Evolutionary conservation across 2,797 vertebrate genomes (phyloP), one percentile per base, ranked within the genome.

Genomic region (Poeciliopsis gracilis): DNA sequence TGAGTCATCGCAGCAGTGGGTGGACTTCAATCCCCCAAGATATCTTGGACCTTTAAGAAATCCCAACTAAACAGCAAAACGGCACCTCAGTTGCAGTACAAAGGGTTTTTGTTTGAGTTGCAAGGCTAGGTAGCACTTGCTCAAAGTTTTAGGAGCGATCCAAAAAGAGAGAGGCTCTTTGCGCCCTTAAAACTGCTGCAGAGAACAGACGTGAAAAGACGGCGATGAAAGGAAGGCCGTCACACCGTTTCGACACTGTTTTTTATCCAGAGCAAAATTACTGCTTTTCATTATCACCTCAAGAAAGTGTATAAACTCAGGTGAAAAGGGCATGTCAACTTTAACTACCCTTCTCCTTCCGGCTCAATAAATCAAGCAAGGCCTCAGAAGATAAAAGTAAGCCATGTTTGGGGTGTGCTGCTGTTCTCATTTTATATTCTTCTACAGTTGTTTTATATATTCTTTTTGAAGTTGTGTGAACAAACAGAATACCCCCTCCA

Each of bases 401-500:
- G 16, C 10, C 9, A 30, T 73, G 45, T 78, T 67, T 73, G 38
- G 45, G 43, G 55, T 67, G 46, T 47, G 38, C 47, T 46, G 16
- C 51, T 78, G 7, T 43, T 75, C 67, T 75, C 5, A 49, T 57
- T 45, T 4, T 69, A 55, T 33, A 28, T 38, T 30, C 1, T 69
- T 61, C 20, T 2, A 25, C n/a, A 57, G 45, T 75, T 80, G n/a
- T 78, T 55, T 81, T 43, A 79, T 55, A 30, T 20, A 70, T 70
- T 79, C 38, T 72, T 38, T 76, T 76, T 70, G 38, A 43, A 77
- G 23, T 81, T 69, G 66, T 66, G 78, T 59, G 76, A 79, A 43
- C 59, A 77, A 76, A 75, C 61, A 11, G n/a, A 18, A 46, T 11
- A 73, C 15, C 70, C 30, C 72, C 73, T 77, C 74, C 36, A 45